Conservation (phyloP, 2,797 vertebrate genomes). For the Danio aesculapii region DNA sequence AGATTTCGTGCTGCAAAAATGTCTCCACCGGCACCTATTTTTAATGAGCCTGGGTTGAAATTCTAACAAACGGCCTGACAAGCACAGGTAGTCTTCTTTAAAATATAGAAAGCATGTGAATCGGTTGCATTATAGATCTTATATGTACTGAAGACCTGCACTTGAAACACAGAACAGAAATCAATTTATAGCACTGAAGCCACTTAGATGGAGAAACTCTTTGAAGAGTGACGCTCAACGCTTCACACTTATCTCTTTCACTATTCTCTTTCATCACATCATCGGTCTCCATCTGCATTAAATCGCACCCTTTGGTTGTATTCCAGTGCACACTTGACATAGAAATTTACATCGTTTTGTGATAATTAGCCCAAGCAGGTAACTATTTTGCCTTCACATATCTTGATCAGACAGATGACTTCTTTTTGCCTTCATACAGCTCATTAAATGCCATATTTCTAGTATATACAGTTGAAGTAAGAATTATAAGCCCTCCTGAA, state of each 20-base stretch:
- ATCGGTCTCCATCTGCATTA: not conserved
- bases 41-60: not conserved
- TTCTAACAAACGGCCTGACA: not conserved
- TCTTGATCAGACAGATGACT: not conserved
- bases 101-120: not conserved
- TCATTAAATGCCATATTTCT: too few species aligned
- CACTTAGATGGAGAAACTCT: conserved; percentile 14
- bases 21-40: not conserved
- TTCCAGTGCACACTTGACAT: conserved; percentile 31
- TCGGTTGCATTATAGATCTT: not conserved
- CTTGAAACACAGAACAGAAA: conserved; percentile 29
- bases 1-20: too few species aligned
- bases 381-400: not conserved
- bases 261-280: conserved; percentile 26
- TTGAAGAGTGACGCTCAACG: conserved; percentile 31
- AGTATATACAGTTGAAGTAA: too few species aligned
- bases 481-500: too few species aligned
- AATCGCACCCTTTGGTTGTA: not conserved
- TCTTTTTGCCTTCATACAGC: not conserved
- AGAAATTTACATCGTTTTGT: conserved; percentile 26
- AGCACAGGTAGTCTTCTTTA: not conserved
- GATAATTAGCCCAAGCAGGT: conserved; percentile 17
- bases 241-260: conserved; percentile 7
- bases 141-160: conserved; percentile 12
- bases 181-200: not conserved